These are phyloP conservation scores for Zygogramma bicolorata DNA, from an alignment of 2,888 invertebrate species.

Conservation along the genomic window DNA sequence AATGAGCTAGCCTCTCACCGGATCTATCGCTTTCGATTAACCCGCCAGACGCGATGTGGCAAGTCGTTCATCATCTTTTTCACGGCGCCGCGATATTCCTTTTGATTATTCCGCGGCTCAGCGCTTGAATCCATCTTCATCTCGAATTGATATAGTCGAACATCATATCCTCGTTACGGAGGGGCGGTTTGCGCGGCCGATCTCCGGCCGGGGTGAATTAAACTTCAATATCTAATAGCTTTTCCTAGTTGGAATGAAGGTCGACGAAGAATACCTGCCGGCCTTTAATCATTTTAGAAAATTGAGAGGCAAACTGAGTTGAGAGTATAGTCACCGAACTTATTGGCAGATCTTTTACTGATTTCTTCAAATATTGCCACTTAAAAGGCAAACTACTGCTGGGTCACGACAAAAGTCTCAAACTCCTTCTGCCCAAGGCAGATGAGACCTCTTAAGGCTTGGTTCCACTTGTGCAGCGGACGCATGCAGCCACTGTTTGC, in stretches of 20 bases:
- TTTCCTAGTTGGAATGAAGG: not conserved
- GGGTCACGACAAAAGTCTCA: too few species aligned
- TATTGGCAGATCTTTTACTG: too few species aligned
- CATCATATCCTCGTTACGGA: not conserved
- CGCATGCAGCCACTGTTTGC: too few species aligned
- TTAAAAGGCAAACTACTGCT: too few species aligned
- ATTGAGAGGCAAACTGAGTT: not conserved
- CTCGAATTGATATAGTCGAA: not conserved
- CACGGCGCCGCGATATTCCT: not conserved
- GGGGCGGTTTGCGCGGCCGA: not conserved
- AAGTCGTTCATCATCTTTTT: not conserved
- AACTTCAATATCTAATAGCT: not conserved
- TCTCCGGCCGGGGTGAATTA: not conserved
- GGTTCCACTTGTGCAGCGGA: too few species aligned
- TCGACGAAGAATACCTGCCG: not conserved
- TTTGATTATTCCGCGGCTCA: not conserved
- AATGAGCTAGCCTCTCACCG: not conserved
- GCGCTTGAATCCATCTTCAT: not conserved
- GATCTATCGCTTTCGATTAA: not conserved
- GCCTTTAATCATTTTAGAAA: not conserved
- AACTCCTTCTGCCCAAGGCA: too few species aligned
- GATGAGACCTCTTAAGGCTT: too few species aligned
- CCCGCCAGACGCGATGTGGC: not conserved
- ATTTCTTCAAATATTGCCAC: too few species aligned
- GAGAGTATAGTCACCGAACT: too few species aligned